Conservation (phyloP, 1,140 invertebrate genomes). For the Limonius californicus region DNA sequence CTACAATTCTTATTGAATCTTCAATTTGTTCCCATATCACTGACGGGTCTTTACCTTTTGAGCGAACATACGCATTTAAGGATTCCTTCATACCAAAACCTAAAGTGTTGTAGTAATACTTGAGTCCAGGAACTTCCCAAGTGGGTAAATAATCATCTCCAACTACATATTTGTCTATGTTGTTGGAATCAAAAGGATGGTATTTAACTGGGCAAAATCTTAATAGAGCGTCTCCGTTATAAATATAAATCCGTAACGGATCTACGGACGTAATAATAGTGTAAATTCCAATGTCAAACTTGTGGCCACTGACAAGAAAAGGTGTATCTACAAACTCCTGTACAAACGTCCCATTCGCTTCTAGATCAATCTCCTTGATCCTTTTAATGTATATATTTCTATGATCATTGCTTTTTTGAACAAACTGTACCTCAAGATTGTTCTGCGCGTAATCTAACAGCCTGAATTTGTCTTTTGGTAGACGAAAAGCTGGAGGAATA, state of each 20-base stretch:
- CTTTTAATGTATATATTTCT: conserved; percentile 79
- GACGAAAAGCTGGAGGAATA: conserved; percentile 83
- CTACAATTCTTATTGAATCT: conserved; percentile 70
- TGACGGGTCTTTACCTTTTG: conserved; percentile 65
- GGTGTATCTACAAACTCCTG: conserved; percentile 87
- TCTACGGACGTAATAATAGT: conserved; percentile 87
- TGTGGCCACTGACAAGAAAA: conserved; percentile 78
- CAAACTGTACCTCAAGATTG: conserved; percentile 73
- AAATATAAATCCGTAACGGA: conserved; percentile 85
- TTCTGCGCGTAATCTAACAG: conserved; percentile 67
- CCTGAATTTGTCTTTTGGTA: conserved; percentile 72
- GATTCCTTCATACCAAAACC: conserved; percentile 84
- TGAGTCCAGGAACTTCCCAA: conserved; percentile 87
- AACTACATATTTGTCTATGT: conserved; percentile 89
- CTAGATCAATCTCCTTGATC: conserved; percentile 67
- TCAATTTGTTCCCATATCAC: conserved; percentile 80
- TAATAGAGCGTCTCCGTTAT: conserved; percentile 84
- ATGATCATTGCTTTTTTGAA: conserved; percentile 92
- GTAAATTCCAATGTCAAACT: conserved; percentile 97
- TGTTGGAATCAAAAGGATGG: conserved; percentile 80
- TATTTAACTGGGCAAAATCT: conserved; percentile 92
- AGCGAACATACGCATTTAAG: conserved; percentile 75
- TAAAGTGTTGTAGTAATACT: conserved; percentile 69
- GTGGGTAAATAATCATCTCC: conserved; percentile 92
- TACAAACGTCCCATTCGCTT: conserved; percentile 75